A percentile compares a stretch with the other conserved stretches of the same genome.
phyloP scores from a whole-genome alignment of 2,888 invertebrate genomes.

The Mythimna pallens region DNA sequence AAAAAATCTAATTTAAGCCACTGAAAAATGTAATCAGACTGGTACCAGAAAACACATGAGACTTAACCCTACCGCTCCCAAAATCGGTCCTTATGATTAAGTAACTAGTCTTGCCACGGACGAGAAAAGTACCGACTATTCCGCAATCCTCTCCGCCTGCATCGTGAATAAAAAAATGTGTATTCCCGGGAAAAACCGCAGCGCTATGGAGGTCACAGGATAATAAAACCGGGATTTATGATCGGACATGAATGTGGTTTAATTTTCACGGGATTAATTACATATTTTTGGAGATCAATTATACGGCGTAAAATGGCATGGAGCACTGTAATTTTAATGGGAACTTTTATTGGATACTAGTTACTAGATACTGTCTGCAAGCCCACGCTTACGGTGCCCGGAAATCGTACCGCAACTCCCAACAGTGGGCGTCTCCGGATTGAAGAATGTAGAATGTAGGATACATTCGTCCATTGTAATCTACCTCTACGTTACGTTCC shows the following conservation, averaged over 20 bases:
- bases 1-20: not conserved
- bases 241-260: constrained; percentile 12
- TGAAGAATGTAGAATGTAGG: too few species aligned
- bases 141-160: not conserved
- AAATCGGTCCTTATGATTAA: constrained; percentile 25
- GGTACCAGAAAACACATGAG: constrained; percentile 3
- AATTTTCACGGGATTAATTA: constrained; percentile 15
- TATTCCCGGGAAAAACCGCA: constrained; percentile 16
- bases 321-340: not conserved
- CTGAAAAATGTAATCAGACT: constrained; percentile 3
- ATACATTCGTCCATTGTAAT: too few species aligned
- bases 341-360: not conserved
- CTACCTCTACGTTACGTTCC: too few species aligned
- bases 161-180: constrained; percentile 31
- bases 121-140: constrained; percentile 9
- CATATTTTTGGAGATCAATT: constrained; percentile 11
- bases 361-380: too few species aligned
- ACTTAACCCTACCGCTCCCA: not conserved
- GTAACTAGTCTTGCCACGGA: constrained; percentile 22
- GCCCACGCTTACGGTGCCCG: too few species aligned
- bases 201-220: not conserved
- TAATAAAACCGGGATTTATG: constrained; percentile 33
- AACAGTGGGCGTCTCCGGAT: too few species aligned
- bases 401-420: too few species aligned
- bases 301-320: not conserved